Evolutionary conservation across 2,888 invertebrate genomes (phyloP), one percentile per base, ranked within the genome.

Genomic region (Limnephilus lunatus): DNA sequence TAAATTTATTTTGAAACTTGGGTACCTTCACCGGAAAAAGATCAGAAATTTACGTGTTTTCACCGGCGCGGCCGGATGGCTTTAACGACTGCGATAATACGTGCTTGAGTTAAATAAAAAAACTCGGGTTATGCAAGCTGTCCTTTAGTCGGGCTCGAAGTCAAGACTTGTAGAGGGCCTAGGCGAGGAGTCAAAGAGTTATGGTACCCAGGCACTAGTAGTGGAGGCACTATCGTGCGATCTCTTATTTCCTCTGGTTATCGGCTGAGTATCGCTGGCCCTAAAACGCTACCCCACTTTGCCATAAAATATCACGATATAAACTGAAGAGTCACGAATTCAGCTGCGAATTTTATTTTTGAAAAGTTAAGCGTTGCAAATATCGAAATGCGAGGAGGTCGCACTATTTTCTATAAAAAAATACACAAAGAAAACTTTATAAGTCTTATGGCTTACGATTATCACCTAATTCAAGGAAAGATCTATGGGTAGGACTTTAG

Each of bases 171-270:
- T 25, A 9, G 68, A 25, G 25, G 68, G 25, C 25, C 25, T n/a
- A 68, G 9, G 25, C 68, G 25, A 68, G 9, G 68, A 68, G 68
- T 9, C 68, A 68, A 68, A 25, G 68, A 68, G 25, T 25, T 9
- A 68, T 3, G 25, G 68, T 9, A 68, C 68, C 7, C 68, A 25
- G 25, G 25, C 25, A 68, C 25, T 25, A 68, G 25, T 39, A 32
- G 19, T 39, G 32, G 39, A 39, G 39, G 25, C 68, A 15, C 12
- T 89, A 89, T 89, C 88, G 30, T 3, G 7, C 25, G 32, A 89
- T 89, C 88, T 88, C 35, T 53, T 88, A 88, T 88, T 88, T 88
- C 68, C 88, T 32, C 68, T 35, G 88, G 31, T 89, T 80, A 80
- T 80, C 80, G 25, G 11, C 81, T 7, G 35, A 32, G 80, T 35